Conservation (phyloP, 2,113 vertebrate species). For the Cercocebus atys region DNA sequence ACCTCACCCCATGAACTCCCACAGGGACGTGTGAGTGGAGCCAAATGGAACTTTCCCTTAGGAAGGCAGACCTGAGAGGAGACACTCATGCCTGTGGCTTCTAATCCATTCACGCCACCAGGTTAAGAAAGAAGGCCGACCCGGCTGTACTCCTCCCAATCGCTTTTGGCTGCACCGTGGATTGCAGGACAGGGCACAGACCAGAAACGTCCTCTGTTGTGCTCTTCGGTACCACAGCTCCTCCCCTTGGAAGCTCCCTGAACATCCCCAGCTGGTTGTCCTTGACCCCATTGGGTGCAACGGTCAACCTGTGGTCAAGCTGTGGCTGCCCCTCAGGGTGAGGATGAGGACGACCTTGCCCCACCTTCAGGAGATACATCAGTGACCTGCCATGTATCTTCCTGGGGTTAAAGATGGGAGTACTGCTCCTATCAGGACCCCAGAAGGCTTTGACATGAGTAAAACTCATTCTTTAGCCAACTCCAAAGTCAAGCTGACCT, state of each 20-base stretch:
- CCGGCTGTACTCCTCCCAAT: background rate
- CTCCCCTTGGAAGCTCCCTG: background rate
- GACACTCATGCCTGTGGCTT: background rate
- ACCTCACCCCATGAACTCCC: no score
- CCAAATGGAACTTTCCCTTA: background rate
- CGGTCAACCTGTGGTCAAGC: background rate
- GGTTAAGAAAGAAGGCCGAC: background rate
- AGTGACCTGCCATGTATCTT: background rate
- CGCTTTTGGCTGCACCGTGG: background rate
- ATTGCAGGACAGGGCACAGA: background rate
- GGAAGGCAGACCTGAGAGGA: background rate
- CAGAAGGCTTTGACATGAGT: background rate
- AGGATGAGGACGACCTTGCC: background rate
- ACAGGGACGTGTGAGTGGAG: accelerated
- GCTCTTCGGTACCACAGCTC: no score
- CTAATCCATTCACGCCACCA: accelerated
- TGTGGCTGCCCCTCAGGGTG: background rate
- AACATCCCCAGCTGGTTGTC: background rate
- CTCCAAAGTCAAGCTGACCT: background rate
- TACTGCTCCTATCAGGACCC: accelerated
- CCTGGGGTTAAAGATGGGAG: background rate
- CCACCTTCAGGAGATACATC: background rate
- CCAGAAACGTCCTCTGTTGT: background rate
- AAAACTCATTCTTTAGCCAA: background rate
- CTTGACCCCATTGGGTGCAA: background rate